Conservation (phyloP, 2,888 invertebrate genomes). For the Luffia ferchaultella region DNA sequence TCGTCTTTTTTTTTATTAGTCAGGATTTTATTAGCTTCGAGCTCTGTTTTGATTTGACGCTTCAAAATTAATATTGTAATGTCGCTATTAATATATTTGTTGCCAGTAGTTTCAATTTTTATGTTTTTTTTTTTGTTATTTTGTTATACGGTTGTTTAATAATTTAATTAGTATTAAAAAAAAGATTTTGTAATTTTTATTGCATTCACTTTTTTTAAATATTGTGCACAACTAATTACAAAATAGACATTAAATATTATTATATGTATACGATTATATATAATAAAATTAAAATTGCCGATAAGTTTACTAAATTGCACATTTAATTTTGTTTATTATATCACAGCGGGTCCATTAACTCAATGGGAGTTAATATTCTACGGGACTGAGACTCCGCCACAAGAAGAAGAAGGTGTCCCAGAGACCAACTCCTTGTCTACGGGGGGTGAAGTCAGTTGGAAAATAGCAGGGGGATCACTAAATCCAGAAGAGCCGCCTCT, state of each 20-base stretch:
- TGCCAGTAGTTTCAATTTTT: constrained; percentile 18
- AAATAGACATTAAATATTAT: too few species aligned
- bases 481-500: constrained; percentile 1
- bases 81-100: constrained; percentile 16
- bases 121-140: neutral
- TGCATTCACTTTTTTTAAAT: too few species aligned
- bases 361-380: constrained; percentile 86
- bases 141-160: constrained; percentile 5
- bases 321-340: too few species aligned
- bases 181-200: constrained; percentile 7
- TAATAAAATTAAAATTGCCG: too few species aligned
- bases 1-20: constrained; percentile 28
- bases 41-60: neutral
- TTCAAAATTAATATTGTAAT: neutral
- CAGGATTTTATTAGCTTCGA: neutral
- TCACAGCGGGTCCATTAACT: constrained; percentile 67
- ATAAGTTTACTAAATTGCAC: too few species aligned
- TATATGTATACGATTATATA: too few species aligned
- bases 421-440: constrained; percentile 51
- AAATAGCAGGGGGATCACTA: constrained; percentile 21
- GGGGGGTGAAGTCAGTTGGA: constrained; percentile 27
- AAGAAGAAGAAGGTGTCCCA: constrained; percentile 72
- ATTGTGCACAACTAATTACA: too few species aligned
- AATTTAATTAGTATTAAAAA: neutral
- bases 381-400: constrained; percentile 75